Evolutionary conservation across 2,888 invertebrate genomes (phyloP).

Genomic region (Plebejus argus): DNA sequence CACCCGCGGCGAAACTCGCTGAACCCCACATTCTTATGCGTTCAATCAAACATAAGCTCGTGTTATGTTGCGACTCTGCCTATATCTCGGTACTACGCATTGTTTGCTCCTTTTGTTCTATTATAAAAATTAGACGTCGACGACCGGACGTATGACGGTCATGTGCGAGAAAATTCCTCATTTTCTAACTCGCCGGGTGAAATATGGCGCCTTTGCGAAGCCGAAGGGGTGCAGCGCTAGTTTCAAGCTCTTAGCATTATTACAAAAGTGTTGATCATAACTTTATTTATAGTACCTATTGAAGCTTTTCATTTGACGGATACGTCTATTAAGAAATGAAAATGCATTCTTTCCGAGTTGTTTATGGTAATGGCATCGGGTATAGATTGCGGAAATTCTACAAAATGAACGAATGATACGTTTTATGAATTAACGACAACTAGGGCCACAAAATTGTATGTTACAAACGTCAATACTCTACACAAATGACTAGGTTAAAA

Average conservation of each 20-base stretch:
- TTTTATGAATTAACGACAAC: not conserved
- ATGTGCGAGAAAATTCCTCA: slow-evolving; percentile 41
- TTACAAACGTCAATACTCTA: not conserved
- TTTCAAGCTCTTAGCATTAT: slow-evolving; percentile 30
- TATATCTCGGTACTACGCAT: slow-evolving; percentile 56
- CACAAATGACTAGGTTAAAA: not conserved
- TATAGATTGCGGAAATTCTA: not conserved
- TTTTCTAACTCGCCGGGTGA: slow-evolving; percentile 40
- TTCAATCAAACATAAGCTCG: slow-evolving; percentile 75
- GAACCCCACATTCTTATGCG: slow-evolving; percentile 75
- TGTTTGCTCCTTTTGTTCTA: slow-evolving; percentile 65
- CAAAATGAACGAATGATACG: not conserved
- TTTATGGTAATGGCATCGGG: slow-evolving; percentile 3
- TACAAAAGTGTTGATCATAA: slow-evolving; percentile 30
- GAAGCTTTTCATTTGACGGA: slow-evolving; percentile 20
- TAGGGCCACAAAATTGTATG: not conserved
- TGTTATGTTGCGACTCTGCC: slow-evolving; percentile 53
- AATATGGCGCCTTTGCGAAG: slow-evolving; percentile 34
- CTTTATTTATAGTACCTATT: slow-evolving; percentile 28
- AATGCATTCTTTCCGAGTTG: slow-evolving; percentile 2
- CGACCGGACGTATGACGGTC: slow-evolving; percentile 43
- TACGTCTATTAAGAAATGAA: slow-evolving; percentile 21
- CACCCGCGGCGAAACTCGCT: slow-evolving; percentile 52
- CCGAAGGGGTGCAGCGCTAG: slow-evolving; percentile 27
- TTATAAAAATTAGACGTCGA: slow-evolving; percentile 61